Evolutionary conservation across 2,797 vertebrate genomes (phyloP), one percentile per base, ranked within the genome.

Genomic region (Knipowitschia caucasica): DNA sequence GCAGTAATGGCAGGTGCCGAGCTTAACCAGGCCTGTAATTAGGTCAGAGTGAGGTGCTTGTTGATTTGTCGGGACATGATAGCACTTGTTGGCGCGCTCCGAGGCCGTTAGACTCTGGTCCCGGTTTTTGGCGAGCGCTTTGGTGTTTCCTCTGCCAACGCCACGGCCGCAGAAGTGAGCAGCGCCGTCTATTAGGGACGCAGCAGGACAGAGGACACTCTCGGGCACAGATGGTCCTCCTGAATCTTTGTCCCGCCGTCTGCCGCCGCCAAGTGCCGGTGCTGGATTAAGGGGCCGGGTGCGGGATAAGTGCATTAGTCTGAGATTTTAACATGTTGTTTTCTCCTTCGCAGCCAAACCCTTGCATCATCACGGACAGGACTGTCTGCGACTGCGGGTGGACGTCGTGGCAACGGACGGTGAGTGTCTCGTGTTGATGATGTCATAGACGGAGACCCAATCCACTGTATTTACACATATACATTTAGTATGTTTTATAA

Each of bases 351-450:
- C 81, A 98, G 95, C 94, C 62, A 96, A 95, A 68, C 94, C 94
- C 23, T 90, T 95, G 57, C 91, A 95, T 69, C 93, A 89, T 57
- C 92, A 93, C 0, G 92, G 94, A 10, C 82, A 92, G 39, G 86
- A 81, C 12, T 98, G 95, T 72, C 84, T 98, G 61, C 92, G 88
- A 83, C 77, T 98, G 62, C 88, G 78, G 61, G 93, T 98, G 81
- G 86, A 81, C 0, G 93, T 98, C 0, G 54, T 83, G 0, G 91
- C 92, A 18, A 91, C 85, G 73, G 89, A 87, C 49, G 92, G 95
- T 98, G 75, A 93, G 94, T 73, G 46, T 34, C 46, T 30, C 29
- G n/a, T 30, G 14, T 11, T 34, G 24, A 7, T 50, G 8, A 20
- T 36, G 29, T 50, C 17, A 57, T 52, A 38, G 7, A 24, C 17